Conservation (phyloP, 2,888 invertebrate genomes). For the Pterobdella sp. region DNA sequence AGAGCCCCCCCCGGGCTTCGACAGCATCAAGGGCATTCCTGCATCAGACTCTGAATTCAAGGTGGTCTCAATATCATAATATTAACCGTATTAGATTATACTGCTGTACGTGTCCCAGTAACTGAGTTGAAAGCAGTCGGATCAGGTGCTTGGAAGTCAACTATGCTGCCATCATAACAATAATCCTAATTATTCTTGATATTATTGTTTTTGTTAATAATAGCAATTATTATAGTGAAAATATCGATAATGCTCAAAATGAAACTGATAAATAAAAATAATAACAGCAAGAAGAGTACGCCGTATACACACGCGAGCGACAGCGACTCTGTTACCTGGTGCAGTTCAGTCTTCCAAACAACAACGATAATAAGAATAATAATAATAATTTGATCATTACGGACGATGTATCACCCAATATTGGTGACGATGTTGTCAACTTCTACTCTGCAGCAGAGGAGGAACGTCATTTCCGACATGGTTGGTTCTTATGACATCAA, state of each 20-base stretch:
- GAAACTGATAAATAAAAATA: too few species aligned
- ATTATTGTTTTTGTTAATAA: not conserved
- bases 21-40: not conserved
- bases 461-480: too few species aligned
- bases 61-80: not conserved
- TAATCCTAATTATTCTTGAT: not conserved
- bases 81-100: not conserved
- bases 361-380: not conserved
- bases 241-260: not conserved
- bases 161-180: too few species aligned
- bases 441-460: too few species aligned
- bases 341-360: slow-evolving; percentile 42
- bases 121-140: not conserved
- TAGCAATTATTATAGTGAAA: not conserved
- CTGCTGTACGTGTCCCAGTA: not conserved
- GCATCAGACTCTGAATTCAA: not conserved
- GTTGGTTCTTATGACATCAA: too few species aligned
- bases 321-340: slow-evolving; percentile 47
- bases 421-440: too few species aligned
- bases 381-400: not conserved
- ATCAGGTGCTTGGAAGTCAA: too few species aligned
- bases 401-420: not conserved
- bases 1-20: not conserved
- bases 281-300: slow-evolving; percentile 50
- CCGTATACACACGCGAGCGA: slow-evolving; percentile 45